These are phyloP conservation scores for Chelonus insularis DNA, from an alignment of 1,140 invertebrate species.

Conservation along the genomic window DNA sequence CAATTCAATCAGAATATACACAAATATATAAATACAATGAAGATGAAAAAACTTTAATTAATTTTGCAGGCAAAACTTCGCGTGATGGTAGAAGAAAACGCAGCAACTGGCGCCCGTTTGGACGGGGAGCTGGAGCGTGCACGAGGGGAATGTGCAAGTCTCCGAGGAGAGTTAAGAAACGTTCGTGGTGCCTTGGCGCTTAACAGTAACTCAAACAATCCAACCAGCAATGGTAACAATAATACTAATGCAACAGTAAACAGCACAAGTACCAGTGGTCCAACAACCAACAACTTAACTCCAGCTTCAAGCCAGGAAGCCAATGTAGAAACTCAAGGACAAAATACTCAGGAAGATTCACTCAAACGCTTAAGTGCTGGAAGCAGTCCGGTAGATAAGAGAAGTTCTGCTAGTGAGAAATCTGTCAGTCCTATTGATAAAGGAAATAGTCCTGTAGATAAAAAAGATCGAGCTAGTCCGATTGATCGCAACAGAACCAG, in stretches of 20 bases:
- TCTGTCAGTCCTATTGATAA: constrained; percentile 55
- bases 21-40: neutral
- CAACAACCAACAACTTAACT: constrained; percentile 31
- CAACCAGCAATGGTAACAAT: constrained; percentile 30
- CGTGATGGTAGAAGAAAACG: constrained; percentile 74
- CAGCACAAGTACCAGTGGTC: constrained; percentile 25
- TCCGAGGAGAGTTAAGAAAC: constrained; percentile 63
- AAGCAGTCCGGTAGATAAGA: constrained; percentile 55
- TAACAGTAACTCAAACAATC: constrained; percentile 46
- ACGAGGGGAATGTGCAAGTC: constrained; percentile 63
- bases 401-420: constrained; percentile 55
- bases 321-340: constrained; percentile 36
- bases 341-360: constrained; percentile 42
- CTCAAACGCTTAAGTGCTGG: constrained; percentile 50
- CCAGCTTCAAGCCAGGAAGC: constrained; percentile 37
- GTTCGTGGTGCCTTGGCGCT: constrained; percentile 49
- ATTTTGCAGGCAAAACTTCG: constrained; percentile 65
- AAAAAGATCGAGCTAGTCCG: constrained; percentile 48
- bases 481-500: constrained; percentile 47
- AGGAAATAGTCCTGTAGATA: constrained; percentile 48
- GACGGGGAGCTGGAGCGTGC: constrained; percentile 67
- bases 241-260: constrained; percentile 25
- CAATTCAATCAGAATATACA: neutral
- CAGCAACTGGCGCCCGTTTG: constrained; percentile 65
- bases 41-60: neutral